Base-by-base conservation (phyloP, 2,888 invertebrate species). In the Amblyjoppa proteus region DNA sequence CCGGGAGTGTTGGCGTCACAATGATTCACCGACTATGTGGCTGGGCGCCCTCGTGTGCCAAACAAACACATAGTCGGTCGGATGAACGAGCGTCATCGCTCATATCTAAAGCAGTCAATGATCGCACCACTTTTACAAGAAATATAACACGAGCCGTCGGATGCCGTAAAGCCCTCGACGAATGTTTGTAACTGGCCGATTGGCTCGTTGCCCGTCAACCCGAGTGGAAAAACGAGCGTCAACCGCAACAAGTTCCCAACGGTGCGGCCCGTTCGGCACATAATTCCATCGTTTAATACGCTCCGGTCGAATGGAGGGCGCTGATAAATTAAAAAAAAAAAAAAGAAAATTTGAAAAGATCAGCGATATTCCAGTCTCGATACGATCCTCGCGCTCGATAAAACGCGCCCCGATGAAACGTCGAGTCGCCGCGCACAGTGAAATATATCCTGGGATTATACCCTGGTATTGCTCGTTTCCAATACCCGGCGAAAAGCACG, bases 161-260 rank as follows among this genome's bases (percentile, higher is more conserved):
- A 41, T 7, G 16, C 25, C 61, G 70, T 41, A 13, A 45, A n/a
- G 45, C 77, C 25, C 69, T 28, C 74, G 34, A 16, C 25, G 56
- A 71, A 82, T 71, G 53, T 68, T 79, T 76, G 53, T 71, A 75
- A 64, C 70, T 38, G 76, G 34, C 28, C 69, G 70, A 85, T 82
- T 85, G 85, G 85, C 82, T 68, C 70, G 71, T 68, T 58, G 85
- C 85, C 85, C 82, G 68, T 38, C 51, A 71, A 79, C 56, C 76
- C 76, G 58, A 71, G 82, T 56, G 66, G 80, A 82, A 82, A 85
- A 75, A 13, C 74, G 49, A 11, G 64, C 41, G 20, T 34, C 56
- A 73, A 82, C 85, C 71, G 82, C 78, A 85, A 85, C 82, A 74
- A 82, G 81, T 79, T 76, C 31, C 31, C 61, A 64, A 13, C 20